A percentile compares a stretch with the other conserved stretches of the same genome.
These are phyloP conservation scores for Leptodactylus fallax DNA, from an alignment of 2,797 vertebrate genomes.

Conservation along the genomic window DNA sequence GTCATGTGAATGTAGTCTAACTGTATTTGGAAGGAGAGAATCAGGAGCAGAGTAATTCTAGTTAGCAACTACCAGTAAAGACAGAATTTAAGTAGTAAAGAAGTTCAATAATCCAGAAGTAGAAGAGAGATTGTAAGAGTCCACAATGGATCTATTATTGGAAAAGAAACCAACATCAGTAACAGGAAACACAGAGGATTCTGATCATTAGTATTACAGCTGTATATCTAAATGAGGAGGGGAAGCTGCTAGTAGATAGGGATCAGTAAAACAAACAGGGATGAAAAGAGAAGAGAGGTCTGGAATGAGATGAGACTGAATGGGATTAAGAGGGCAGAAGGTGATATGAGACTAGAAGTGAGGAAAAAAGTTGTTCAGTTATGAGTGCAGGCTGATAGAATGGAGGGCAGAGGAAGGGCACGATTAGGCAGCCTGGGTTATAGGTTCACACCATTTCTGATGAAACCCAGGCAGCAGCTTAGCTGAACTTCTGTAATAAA, in stretches of 20 bases:
- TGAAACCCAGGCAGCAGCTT: neutral
- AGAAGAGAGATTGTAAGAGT: too few relatives aligned
- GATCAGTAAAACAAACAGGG: neutral
- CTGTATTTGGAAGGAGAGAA: too few relatives aligned
- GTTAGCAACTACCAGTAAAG: too few relatives aligned
- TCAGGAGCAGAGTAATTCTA: neutral
- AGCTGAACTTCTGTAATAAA: neutral
- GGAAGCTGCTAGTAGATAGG: neutral
- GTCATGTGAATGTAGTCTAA: too few relatives aligned
- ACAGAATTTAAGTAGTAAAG: too few relatives aligned
- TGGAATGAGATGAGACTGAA: neutral
- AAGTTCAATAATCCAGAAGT: too few relatives aligned
- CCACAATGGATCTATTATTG: neutral
- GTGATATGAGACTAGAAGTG: neutral
- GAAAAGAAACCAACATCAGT: neutral
- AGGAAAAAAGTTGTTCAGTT: neutral
- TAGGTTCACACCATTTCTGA: neutral
- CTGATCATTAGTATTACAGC: neutral
- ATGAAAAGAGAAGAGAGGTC: neutral
- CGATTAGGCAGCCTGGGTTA: neutral
- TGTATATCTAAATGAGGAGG: neutral
- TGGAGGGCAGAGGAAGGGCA: neutral
- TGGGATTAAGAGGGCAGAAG: constrained; percentile 4
- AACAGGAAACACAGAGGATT: neutral
- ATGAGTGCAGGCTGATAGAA: neutral